phyloP scores from a whole-genome alignment of 2,797 vertebrate species.

The Anguilla obscura region DNA sequence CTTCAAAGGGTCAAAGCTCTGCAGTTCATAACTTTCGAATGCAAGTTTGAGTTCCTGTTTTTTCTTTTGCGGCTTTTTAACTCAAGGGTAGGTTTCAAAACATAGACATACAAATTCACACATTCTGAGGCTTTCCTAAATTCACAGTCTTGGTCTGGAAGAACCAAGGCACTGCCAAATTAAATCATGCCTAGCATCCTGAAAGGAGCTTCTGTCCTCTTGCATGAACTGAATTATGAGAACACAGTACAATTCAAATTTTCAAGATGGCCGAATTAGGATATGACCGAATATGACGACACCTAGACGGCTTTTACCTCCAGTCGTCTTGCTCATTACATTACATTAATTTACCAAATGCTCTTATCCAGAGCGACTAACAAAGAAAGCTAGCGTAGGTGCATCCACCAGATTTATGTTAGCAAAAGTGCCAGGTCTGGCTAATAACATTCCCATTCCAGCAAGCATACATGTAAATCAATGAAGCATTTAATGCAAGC shows the following conservation, averaged over 20 bases:
- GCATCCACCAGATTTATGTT: neutral
- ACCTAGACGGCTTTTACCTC: neutral
- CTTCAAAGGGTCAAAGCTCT: neutral
- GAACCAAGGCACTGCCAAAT: constrained; percentile 7
- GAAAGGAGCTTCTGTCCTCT: constrained; percentile 13
- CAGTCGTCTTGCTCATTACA: neutral
- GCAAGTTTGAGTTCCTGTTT: neutral
- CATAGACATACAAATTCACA: neutral
- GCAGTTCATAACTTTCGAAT: neutral
- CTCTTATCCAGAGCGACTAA: neutral
- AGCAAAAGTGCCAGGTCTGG: neutral
- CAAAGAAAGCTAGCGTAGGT: neutral
- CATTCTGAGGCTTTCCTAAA: neutral
- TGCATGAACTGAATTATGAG: neutral
- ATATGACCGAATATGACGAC: neutral
- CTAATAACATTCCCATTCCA: neutral
- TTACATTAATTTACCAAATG: neutral
- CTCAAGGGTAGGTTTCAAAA: neutral
- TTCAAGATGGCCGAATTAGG: neutral
- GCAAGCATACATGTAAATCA: neutral
- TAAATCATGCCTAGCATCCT: neutral
- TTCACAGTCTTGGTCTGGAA: neutral
- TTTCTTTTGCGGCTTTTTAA: neutral
- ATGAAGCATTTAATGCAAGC: neutral
- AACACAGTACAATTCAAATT: neutral